Evolutionary conservation across 2,113 vertebrate genomes (phyloP), one percentile per base, ranked within the genome.

Genomic region (Entelurus aequoreus): DNA sequence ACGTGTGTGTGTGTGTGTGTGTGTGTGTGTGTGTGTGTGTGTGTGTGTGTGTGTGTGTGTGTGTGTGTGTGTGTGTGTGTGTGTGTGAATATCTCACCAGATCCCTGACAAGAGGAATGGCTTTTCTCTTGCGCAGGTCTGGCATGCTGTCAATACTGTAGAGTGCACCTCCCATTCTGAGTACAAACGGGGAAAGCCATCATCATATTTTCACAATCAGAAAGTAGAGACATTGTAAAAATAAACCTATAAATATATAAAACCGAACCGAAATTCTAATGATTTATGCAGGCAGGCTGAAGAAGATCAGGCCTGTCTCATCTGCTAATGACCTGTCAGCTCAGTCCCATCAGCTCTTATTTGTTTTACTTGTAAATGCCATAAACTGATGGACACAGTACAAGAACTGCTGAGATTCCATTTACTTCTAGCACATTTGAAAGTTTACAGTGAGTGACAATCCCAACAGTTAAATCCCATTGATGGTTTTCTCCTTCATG

Each of bases 91-190:
- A 54, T 67, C 96, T 94, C 87, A 99, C 96, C 94, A 99, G 91
- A 85, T 98, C 96, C 79, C 96, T 93, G 85, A 98, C 95, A 47
- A 98, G 86, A 51, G 95, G 94, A 71, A 97, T 94, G 50, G 95
- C 94, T 75, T 98, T 99, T 85, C 95, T 92, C 86, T 98, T 99
- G 64, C 94, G 92, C 63, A 99, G 95, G 86, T 99, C 96, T 2
- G 96, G 96, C 96, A 99, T 99, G 88, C 96, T 99, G 90, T 99
- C 96, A 69, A 99, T 98, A 85, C 97, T 98, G 88, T 95, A 97
- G 68, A 99, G 91, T 44, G 95, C 96, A 0, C 95, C 96, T 12
- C 95, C 96, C 69, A 95, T 92, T 78, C 96, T 98, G 86, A 60
- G 86, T 69, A 79, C 57, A 72, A 65, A 75, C 62, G 16, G 40